These are phyloP conservation scores for Cyprinella venusta DNA, from an alignment of 2,797 vertebrate genomes.

Conservation along the genomic window DNA sequence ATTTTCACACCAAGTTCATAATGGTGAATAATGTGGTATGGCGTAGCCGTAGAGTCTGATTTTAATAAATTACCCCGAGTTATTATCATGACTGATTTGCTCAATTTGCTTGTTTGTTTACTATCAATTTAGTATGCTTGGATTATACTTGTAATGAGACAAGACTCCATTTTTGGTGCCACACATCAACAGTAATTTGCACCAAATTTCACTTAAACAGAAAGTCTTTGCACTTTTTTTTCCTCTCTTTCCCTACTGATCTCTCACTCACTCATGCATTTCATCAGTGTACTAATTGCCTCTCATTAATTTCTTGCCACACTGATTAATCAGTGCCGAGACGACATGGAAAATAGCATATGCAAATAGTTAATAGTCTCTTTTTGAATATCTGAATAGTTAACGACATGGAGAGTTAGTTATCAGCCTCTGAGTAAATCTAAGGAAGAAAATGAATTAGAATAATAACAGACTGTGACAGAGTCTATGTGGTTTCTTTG, in stretches of 20 bases:
- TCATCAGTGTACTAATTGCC: slow-evolving; percentile 80
- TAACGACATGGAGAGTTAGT: slow-evolving; percentile 36
- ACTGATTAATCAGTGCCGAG: slow-evolving; percentile 79
- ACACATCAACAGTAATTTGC: slow-evolving; percentile 19
- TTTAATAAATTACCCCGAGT: slow-evolving; percentile 18
- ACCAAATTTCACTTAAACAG: slow-evolving; percentile 24
- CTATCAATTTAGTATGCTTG: slow-evolving; percentile 29
- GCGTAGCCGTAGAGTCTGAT: not conserved
- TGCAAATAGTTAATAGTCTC: slow-evolving; percentile 59
- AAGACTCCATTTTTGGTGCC: slow-evolving; percentile 15
- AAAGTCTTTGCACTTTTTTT: slow-evolving; percentile 13
- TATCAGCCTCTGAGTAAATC: slow-evolving; percentile 21
- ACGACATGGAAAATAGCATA: slow-evolving; percentile 75
- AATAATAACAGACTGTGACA: slow-evolving; percentile 13
- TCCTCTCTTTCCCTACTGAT: not conserved
- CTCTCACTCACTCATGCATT: slow-evolving; percentile 58
- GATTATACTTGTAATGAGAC: slow-evolving; percentile 35
- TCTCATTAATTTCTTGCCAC: slow-evolving; percentile 82
- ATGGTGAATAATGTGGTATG: not conserved
- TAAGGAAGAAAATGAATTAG: slow-evolving; percentile 8
- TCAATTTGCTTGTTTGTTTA: slow-evolving; percentile 37
- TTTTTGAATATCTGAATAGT: slow-evolving; percentile 48
- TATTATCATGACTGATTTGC: slow-evolving; percentile 26
- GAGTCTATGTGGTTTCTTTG: not conserved
- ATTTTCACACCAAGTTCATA: slow-evolving; percentile 13